Evolutionary conservation across 2,113 vertebrate genomes (phyloP), one percentile per base, ranked within the genome.

Genomic region (Tetraodon nigroviridis): DNA sequence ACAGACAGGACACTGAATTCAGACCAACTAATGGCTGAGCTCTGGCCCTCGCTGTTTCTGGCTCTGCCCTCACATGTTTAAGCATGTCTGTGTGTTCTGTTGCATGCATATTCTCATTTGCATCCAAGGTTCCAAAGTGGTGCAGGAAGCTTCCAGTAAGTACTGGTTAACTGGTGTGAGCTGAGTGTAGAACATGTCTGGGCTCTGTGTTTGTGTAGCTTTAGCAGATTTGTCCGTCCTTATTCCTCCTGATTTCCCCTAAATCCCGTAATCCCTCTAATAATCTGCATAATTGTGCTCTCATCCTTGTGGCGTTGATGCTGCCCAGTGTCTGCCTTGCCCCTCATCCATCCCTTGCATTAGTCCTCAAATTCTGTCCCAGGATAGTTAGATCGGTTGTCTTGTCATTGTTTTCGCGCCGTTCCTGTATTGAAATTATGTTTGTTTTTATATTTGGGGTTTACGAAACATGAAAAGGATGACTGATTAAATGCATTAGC

Each of bases 121-220:
- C 75, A 70, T 62, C 51, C 14, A 58, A 88, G 86, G 51, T 84
- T 49, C 86, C 86, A 64, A 84, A 82, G 68, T 88, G 86, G 86
- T 86, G 84, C 83, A 79, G 75, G 67, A 88, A 85, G 47, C 71
- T 88, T 41, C 83, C 84, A 54, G 86, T 88, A 66, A 88, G 86
- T 88, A 86, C 54, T 20, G 32, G 41, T 19, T 17, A 10, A 41
- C 21, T 27, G 19, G 4, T 54, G 20, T 18, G 22, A 57, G 21
- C 37, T 59, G 19, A 29, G 13, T 48, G 22, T 72, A 60, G 64
- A 69, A 52, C 19, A 0, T 27, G 44, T 55, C 5, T 62, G 1
- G 18, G 13, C 47, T 53, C 16, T 18, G 53, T 60, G 55, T 60
- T 51, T 69, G 58, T 67, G 46, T 49, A 67, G 58, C 15, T 27